Percentiles rank a stretch among this genome's conserved stretches.
Evolutionary conservation across 2,797 vertebrate genomes (phyloP).

Genomic region (Neopelma chrysocephalum): DNA sequence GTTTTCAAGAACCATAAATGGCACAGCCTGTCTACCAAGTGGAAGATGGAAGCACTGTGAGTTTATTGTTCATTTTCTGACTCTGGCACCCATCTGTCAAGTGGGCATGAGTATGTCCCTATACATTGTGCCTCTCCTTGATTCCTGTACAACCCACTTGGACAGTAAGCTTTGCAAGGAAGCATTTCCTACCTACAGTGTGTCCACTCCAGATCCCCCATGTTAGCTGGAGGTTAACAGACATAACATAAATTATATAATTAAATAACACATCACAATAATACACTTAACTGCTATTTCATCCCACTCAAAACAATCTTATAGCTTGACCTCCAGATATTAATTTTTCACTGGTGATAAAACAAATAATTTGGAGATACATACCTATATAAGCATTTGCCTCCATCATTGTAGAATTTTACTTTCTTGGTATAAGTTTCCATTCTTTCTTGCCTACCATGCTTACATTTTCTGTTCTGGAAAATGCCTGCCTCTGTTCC

Average conservation of each 20-base stretch:
- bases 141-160: background rate
- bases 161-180: background rate
- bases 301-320: background rate
- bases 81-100: background rate
- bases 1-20: background rate
- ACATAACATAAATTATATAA: background rate
- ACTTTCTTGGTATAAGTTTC: background rate
- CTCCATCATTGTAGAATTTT: background rate
- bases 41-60: background rate
- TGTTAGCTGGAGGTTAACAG: background rate
- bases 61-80: background rate
- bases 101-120: background rate
- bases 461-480: background rate
- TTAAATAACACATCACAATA: background rate
- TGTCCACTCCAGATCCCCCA: background rate
- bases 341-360: background rate
- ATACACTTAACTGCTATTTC: background rate
- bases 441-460: background rate
- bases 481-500: background rate
- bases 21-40: background rate
- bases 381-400: background rate
- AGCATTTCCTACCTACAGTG: rapidly evolving
- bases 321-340: background rate
- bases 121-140: background rate
- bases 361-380: background rate